Conservation (phyloP, 1,140 invertebrate genomes). For the Lepidurus packardi region DNA sequence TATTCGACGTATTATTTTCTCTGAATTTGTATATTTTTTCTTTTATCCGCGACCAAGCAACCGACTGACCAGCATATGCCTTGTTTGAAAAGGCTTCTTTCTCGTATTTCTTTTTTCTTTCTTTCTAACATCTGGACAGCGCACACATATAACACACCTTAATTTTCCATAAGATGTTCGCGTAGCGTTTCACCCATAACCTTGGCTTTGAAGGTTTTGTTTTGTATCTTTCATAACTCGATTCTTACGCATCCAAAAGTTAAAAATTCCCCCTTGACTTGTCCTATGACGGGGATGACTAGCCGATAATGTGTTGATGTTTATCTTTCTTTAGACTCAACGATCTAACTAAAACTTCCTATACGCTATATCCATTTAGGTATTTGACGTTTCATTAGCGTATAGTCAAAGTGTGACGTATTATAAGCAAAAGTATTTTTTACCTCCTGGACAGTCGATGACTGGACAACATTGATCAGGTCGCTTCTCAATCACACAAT, state of each 20-base stretch:
- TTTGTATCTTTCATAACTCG: not conserved
- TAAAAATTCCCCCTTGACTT: not conserved
- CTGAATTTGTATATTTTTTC: not conserved
- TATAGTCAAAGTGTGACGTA: not conserved
- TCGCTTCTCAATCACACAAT: slow-evolving; percentile 81
- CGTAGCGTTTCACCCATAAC: not conserved
- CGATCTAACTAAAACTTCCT: too few species aligned
- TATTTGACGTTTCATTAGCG: not conserved
- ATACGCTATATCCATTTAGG: too few species aligned
- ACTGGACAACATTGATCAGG: slow-evolving; percentile 88
- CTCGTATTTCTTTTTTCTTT: not conserved
- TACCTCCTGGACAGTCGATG: slow-evolving; percentile 86
- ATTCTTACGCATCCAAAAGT: not conserved
- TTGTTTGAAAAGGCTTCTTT: too few species aligned
- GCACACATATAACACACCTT: not conserved
- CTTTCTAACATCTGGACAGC: not conserved
- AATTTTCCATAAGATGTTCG: not conserved
- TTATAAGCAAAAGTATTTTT: slow-evolving; percentile 36
- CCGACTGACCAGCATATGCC: not conserved
- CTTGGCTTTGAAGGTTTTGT: not conserved
- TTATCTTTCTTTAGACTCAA: too few species aligned
- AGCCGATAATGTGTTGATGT: too few species aligned
- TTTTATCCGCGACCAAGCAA: not conserved
- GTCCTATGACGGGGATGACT: not conserved
- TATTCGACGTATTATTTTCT: not conserved